Base-by-base conservation (phyloP, 1,140 invertebrate genomes). In the Polyergus mexicanus region DNA sequence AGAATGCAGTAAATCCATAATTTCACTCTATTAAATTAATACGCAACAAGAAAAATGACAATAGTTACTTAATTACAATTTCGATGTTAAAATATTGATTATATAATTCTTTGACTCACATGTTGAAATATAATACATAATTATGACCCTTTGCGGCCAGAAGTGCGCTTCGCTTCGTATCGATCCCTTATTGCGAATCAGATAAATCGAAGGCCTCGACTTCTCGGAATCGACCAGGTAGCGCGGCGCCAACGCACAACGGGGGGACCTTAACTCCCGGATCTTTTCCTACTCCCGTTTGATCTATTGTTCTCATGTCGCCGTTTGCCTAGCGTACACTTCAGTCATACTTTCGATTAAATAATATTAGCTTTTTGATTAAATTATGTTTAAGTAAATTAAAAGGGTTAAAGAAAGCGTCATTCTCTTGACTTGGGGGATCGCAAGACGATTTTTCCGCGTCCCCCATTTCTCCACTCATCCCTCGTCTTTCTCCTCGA, bases 151-250 rank as follows among this genome's bases (percentile, higher is more conserved):
- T 76, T 75, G 65, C 71, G 71, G 60, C 78, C 68, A 84, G 3
- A 47, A 51, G 60, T 66, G 72, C 58, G 44, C 22, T 8, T 13
- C 76, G 60, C 41, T 85, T 90, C 76, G 85, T 90, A 90, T 92
- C 91, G 91, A 89, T 91, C 86, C 84, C 89, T 91, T 88, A 91
- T 91, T 92, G 91, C 92, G 89, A 92, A 91, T 90, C 89, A 92
- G 91, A 93, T 93, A 93, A 93, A 93, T 93, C 92, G 92, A 47
- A 54, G 86, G 86, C 89, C 91, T 86, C 80, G 56, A 86, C 81
- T 93, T 93, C 92, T 90, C 76, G 87, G 92, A 93, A 93, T 86
- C 85, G 84, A 87, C 88, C 92, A 93, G 92, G 92, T 93, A 93
- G 89, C 85, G 89, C 85, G 75, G 85, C 88, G 74, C 66, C 74